phyloP scores from a whole-genome alignment of 1,140 invertebrate genomes.

The Drosophila quadrilineata region DNA sequence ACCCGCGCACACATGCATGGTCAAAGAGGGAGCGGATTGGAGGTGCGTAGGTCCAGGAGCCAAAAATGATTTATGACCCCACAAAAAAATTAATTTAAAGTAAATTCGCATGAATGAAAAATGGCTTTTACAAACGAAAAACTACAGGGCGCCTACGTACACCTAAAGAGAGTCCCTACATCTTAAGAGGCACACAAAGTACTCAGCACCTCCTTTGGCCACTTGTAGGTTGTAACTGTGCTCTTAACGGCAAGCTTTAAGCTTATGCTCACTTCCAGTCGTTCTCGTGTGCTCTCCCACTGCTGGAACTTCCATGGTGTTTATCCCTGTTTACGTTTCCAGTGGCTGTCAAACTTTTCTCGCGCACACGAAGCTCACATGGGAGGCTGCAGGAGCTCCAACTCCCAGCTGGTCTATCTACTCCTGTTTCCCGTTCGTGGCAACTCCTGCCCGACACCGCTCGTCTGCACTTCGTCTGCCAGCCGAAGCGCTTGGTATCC shows the following conservation, averaged over 20 bases:
- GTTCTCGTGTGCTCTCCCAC: not conserved
- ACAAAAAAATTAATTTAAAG: constrained; percentile 80
- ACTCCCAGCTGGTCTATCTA: constrained; percentile 8
- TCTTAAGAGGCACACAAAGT: constrained; percentile 1
- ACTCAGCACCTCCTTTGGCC: constrained; percentile 40
- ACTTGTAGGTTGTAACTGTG: constrained; percentile 49
- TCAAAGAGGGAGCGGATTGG: constrained; percentile 25
- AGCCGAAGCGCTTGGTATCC: constrained; percentile 58
- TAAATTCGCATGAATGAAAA: constrained; percentile 81
- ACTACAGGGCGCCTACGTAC: constrained; percentile 59
- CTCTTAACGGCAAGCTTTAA: constrained; percentile 51
- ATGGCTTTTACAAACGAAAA: constrained; percentile 77
- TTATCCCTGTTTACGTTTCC: constrained; percentile 69
- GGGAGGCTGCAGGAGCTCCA: constrained; percentile 33
- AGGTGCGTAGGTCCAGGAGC: constrained; percentile 63
- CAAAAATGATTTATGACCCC: constrained; percentile 79
- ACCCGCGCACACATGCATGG: not conserved
- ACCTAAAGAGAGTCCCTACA: not conserved
- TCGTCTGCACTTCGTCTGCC: not conserved
- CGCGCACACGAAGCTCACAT: constrained; percentile 40
- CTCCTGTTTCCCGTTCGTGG: constrained; percentile 1
- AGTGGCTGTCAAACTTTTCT: constrained; percentile 64
- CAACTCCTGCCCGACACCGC: not conserved
- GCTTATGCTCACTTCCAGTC: constrained; percentile 17
- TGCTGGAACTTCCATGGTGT: constrained; percentile 60